phyloP scores from a whole-genome alignment of 2,888 invertebrate species.

The Aromia moschata region DNA sequence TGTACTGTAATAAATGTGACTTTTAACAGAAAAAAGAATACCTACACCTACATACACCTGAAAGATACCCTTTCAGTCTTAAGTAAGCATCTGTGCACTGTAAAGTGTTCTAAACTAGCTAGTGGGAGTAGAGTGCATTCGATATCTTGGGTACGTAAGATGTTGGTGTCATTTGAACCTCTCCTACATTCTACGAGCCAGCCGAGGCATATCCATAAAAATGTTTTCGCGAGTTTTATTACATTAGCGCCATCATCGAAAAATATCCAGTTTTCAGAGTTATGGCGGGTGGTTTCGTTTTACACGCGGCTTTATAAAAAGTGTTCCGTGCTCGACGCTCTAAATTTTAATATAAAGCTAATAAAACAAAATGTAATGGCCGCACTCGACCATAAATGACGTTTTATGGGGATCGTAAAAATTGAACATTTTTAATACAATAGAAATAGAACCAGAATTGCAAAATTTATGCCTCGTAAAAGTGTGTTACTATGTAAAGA shows the following conservation, averaged over 20 bases:
- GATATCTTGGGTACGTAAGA: too few species aligned
- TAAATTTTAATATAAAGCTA: slow-evolving; percentile 24
- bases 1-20: too few species aligned
- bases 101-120: too few species aligned
- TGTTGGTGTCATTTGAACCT: too few species aligned
- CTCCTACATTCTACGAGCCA: too few species aligned
- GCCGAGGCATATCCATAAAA: not conserved
- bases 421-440: slow-evolving; percentile 17
- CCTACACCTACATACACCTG: too few species aligned
- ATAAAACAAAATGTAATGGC: slow-evolving; percentile 15
- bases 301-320: slow-evolving; percentile 11
- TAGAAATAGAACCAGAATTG: slow-evolving; percentile 12
- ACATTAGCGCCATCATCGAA: not conserved
- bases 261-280: slow-evolving; percentile 7
- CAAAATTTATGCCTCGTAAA: slow-evolving; percentile 4
- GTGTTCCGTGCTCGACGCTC: slow-evolving; percentile 6
- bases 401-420: slow-evolving; percentile 19
- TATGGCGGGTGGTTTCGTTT: not conserved
- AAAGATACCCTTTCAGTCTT: too few species aligned
- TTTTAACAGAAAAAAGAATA: too few species aligned
- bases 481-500: slow-evolving; percentile 8
- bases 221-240: not conserved
- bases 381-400: slow-evolving; percentile 7
- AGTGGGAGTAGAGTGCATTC: too few species aligned
- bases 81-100: too few species aligned